A percentile compares a stretch with the other conserved stretches of the same genome.
These are phyloP conservation scores for Sphaerophoria rueppellii DNA, from an alignment of 2,888 invertebrate species.

Conservation along the genomic window DNA sequence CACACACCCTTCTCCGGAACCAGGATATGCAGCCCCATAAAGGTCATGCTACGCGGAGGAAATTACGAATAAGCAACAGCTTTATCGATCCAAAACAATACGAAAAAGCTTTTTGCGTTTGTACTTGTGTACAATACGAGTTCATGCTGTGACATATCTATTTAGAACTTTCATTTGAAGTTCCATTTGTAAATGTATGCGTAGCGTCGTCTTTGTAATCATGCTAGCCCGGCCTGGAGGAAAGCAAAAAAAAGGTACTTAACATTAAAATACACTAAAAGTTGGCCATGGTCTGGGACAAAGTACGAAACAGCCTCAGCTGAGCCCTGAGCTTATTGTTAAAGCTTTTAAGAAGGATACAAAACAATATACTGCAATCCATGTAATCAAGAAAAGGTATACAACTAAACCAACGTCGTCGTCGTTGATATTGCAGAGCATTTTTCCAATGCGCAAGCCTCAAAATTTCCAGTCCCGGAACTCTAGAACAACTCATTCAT, in stretches of 20 bases:
- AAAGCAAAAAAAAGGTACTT: conserved; percentile 41
- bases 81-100: conserved; percentile 47
- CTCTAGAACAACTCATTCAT: conserved; percentile 52
- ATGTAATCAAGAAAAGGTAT: conserved; percentile 10
- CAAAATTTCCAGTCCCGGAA: conserved; percentile 1
- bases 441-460: conserved; percentile 3
- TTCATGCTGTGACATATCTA: no score
- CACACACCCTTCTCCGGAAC: conserved; percentile 56
- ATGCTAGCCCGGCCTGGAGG: conserved; percentile 53
- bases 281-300: conserved; percentile 79
- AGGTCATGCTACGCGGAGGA: conserved; percentile 21
- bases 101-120: conserved; percentile 1
- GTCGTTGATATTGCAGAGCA: conserved; percentile 44
- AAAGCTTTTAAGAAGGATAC: conserved; percentile 50
- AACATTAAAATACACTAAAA: conserved; percentile 74
- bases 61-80: conserved; percentile 45
- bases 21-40: conserved; percentile 50
- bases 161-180: no score
- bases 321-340: conserved; percentile 36
- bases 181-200: conserved; percentile 43
- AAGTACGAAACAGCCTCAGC: conserved; percentile 33
- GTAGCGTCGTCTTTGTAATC: conserved; percentile 45
- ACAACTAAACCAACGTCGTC: no score
- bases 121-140: not conserved
- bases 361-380: not conserved